These are phyloP conservation scores for Festucalex cinctus DNA, from an alignment of 2,113 vertebrate genomes.

Conservation along the genomic window DNA sequence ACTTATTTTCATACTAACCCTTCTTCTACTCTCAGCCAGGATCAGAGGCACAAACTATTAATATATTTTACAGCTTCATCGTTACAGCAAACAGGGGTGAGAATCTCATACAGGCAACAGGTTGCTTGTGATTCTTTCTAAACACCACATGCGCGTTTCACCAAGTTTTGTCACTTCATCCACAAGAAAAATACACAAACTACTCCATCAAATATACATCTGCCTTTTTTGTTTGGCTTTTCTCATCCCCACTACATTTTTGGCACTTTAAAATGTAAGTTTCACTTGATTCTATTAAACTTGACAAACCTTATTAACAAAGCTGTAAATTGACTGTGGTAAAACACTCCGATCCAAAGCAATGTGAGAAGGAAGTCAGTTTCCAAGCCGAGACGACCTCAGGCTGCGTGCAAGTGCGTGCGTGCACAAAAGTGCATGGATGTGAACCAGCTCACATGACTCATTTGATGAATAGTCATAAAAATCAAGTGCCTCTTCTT, in stretches of 20 bases:
- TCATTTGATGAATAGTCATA: conserved; percentile 8
- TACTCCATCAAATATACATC: too few species aligned
- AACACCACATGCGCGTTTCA: neutral
- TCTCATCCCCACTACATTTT: too few species aligned
- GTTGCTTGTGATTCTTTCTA: neutral
- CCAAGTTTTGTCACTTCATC: too few species aligned
- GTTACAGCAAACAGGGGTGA: conserved; percentile 21
- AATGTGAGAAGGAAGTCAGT: neutral
- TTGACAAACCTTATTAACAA: too few species aligned
- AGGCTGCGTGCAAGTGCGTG: neutral
- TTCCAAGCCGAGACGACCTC: neutral
- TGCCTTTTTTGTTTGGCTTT: too few species aligned
- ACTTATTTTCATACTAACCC: conserved; percentile 25
- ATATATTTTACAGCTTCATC: conserved; percentile 26
- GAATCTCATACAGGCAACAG: neutral
- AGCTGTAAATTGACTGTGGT: neutral
- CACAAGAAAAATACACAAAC: too few species aligned
- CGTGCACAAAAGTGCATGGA: neutral
- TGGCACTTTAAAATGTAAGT: too few species aligned
- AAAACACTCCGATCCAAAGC: neutral
- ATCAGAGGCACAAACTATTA: conserved; percentile 31
- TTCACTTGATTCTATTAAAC: too few species aligned
- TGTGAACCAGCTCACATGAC: neutral
- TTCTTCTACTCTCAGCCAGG: conserved; percentile 24
- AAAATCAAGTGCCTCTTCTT: conserved; percentile 11